A percentile compares a stretch with the other conserved stretches of the same genome.
These are phyloP conservation scores for Ophiodon elongatus DNA, from an alignment of 2,113 vertebrate genomes.

Conservation along the genomic window DNA sequence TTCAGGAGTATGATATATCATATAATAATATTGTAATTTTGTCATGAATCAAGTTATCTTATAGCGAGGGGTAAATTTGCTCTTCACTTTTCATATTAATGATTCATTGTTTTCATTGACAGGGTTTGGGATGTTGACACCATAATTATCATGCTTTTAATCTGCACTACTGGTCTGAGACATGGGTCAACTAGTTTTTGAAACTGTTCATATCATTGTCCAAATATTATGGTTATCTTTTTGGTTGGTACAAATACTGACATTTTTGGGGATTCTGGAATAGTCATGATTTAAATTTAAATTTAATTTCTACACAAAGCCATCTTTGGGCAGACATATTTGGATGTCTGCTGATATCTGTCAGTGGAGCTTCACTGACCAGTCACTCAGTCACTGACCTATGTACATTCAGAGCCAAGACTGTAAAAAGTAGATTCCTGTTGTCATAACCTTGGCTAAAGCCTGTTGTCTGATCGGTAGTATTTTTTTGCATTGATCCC, in stretches of 20 bases:
- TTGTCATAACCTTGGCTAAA: slow-evolving; percentile 4
- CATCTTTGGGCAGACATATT: background rate
- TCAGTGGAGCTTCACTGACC: background rate
- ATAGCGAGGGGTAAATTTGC: background rate
- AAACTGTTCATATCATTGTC: background rate
- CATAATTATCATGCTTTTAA: background rate
- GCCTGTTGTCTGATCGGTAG: background rate
- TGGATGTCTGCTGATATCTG: slow-evolving; percentile 7
- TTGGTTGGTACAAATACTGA: background rate
- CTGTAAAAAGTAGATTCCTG: slow-evolving; percentile 17
- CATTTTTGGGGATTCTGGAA: background rate
- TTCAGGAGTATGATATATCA: background rate
- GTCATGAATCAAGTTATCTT: background rate
- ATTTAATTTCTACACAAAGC: background rate
- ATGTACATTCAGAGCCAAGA: background rate
- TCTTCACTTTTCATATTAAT: background rate
- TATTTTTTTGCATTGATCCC: slow-evolving; percentile 4
- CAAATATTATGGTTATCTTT: background rate
- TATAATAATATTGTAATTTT: background rate
- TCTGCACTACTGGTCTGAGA: slow-evolving; percentile 1
- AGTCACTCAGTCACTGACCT: slow-evolving; percentile 9
- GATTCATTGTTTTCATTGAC: background rate
- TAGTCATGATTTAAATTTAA: background rate
- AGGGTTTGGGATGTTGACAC: background rate
- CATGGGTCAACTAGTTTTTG: background rate